phyloP scores from a whole-genome alignment of 2,113 vertebrate species.

The Toxotes chatareus region DNA sequence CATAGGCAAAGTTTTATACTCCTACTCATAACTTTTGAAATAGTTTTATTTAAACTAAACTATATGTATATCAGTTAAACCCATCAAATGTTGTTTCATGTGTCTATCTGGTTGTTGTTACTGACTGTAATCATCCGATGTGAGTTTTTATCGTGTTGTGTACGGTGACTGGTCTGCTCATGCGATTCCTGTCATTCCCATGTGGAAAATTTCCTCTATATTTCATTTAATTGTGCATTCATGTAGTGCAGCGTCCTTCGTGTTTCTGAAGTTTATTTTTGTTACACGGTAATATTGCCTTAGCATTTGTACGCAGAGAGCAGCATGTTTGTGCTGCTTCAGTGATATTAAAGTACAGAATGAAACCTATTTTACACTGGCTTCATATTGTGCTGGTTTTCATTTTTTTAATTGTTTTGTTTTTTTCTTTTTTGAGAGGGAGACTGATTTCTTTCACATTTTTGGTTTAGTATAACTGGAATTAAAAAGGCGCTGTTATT shows the following conservation, averaged over 20 bases:
- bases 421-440: too few relatives aligned
- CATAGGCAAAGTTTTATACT: background rate
- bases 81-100: background rate
- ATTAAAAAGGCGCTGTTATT: too few relatives aligned
- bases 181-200: background rate
- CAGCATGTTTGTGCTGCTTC: slow-evolving; percentile 38
- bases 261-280: slow-evolving; percentile 44
- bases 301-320: slow-evolving; percentile 44
- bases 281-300: slow-evolving; percentile 37
- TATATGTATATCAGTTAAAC: background rate
- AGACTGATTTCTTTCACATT: background rate
- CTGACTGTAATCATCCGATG: slow-evolving; percentile 11
- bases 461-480: background rate
- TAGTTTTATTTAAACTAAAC: slow-evolving; percentile 16
- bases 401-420: background rate
- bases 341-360: slow-evolving; percentile 54
- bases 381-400: background rate
- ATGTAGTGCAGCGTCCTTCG: background rate
- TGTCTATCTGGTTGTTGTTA: background rate
- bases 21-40: background rate
- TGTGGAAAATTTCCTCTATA: background rate
- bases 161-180: background rate
- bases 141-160: slow-evolving; percentile 18
- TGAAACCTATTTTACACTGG: slow-evolving; percentile 61
- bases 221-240: background rate